Percentiles rank a stretch among this genome's conserved stretches.
These are phyloP conservation scores for Orchestes rusci DNA, from an alignment of 2,888 invertebrate species.

Conservation along the genomic window DNA sequence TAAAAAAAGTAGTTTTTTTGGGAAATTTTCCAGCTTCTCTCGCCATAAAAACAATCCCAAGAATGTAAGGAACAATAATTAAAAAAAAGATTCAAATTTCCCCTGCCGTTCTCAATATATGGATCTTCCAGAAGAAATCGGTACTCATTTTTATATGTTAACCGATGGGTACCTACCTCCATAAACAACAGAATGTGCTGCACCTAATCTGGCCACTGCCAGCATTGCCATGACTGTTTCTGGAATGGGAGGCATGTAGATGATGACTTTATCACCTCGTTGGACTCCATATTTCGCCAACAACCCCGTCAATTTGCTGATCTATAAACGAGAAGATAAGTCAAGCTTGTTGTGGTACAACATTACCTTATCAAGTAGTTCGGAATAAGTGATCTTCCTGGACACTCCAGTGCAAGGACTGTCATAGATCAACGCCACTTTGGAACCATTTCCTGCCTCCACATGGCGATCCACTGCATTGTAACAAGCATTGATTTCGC, in stretches of 20 bases:
- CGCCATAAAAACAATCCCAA: too few species aligned
- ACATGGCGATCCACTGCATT: conserved; percentile 91
- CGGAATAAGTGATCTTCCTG: conserved; percentile 70
- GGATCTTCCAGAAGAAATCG: too few species aligned
- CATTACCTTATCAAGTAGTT: conserved; percentile 71
- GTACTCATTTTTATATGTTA: too few species aligned
- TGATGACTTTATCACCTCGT: conserved; percentile 78
- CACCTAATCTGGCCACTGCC: conserved; percentile 80
- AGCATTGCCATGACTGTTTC: conserved; percentile 86
- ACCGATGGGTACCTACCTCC: conserved; percentile 63
- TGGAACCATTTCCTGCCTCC: conserved; percentile 65
- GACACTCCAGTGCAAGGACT: conserved; percentile 78
- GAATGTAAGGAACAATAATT: too few species aligned
- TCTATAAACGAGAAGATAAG: too few species aligned
- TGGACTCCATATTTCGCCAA: conserved; percentile 68
- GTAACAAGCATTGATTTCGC: conserved; percentile 87
- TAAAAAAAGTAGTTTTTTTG: too few species aligned
- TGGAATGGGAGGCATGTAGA: conserved; percentile 93
- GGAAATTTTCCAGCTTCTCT: too few species aligned
- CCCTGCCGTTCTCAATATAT: too few species aligned
- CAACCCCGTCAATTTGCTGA: conserved; percentile 62
- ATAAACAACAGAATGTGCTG: conserved; percentile 91
- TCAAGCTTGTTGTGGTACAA: too few species aligned
- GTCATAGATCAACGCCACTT: conserved; percentile 81
- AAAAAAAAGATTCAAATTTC: too few species aligned